Base-by-base conservation (phyloP, 2,797 vertebrate species). In the Intellagama lesueurii region DNA sequence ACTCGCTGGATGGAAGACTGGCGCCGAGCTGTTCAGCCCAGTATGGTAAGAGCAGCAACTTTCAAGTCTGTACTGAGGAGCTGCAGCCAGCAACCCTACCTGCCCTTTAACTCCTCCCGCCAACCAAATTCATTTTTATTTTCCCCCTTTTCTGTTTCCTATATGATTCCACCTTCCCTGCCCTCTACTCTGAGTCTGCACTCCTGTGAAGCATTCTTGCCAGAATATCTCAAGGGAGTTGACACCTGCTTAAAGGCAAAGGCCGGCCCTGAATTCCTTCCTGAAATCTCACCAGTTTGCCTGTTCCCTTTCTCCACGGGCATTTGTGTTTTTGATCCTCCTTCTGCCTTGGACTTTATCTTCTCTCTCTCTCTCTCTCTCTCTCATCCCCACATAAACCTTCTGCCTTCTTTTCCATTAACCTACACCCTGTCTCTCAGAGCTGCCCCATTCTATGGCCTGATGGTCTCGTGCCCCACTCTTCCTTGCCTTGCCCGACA, bases 1-100 rank as follows among this genome's bases (percentile, higher is more conserved):
- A 98, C 99, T 91, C 98, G 98, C 5, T 99, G 98, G 98, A 98
- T 99, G 14, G 98, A 99, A 93, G 98, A 99, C 85, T 95, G 99
- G 87, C 97, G 98, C 73, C 96, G 98, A 16, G 94, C 98, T 0
- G 98, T 97, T 5, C 98, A 98, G 89, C 98, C 98, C 83, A 98
- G 98, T 89, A 98, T 99, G 97, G 98, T 98, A 83, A 76, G 91
- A 80, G 1, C 49, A 30, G 64, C 16, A 7, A 32, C 52, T 47
- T 28, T n/a, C 66, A 9, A 49, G 40, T 9, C 17, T 81, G 5
- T 24, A 17, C 49, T 24, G 72, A 35, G n/a, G 17, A 28, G 7
- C 0, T 44, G 44, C 32, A 7, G 16, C 22, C 2, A 44, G 17
- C 9, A 1, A 24, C 4, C 35, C 32, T 26, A 2, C 1, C 35